These are phyloP conservation scores for Tachycineta bicolor DNA, from an alignment of 2,113 vertebrate species.

Conservation along the genomic window DNA sequence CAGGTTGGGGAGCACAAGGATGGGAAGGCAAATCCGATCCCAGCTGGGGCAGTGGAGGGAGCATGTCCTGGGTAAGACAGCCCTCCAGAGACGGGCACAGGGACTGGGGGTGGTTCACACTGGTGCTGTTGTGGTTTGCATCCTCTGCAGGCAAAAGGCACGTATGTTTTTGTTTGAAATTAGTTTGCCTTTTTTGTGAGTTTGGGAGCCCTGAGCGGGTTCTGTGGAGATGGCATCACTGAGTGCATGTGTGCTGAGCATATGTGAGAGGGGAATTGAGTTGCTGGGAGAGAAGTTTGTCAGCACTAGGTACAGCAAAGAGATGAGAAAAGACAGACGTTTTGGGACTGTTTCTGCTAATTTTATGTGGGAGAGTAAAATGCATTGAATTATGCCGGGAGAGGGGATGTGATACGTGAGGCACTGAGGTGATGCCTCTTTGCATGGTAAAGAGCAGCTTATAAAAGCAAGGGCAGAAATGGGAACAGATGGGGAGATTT, in stretches of 20 bases:
- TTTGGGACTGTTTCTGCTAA: slow-evolving; percentile 6
- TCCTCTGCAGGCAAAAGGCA: neutral
- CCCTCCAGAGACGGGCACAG: neutral
- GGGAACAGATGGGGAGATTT: slow-evolving; percentile 7
- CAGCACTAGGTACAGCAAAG: neutral
- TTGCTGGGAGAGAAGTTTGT: slow-evolving; percentile 8
- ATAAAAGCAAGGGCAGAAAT: neutral
- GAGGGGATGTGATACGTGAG: neutral
- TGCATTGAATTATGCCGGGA: neutral
- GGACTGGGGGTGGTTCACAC: neutral
- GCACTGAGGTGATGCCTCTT: slow-evolving; percentile 9
- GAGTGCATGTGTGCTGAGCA: neutral
- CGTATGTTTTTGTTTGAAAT: neutral
- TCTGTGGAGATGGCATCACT: neutral
- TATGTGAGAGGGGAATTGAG: slow-evolving; percentile 25
- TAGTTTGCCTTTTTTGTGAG: neutral
- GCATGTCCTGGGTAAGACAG: neutral
- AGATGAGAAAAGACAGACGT: slow-evolving; percentile 37
- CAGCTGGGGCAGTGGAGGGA: neutral
- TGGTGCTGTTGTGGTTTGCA: neutral
- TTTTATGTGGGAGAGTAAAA: slow-evolving; percentile 39
- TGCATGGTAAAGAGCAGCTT: neutral
- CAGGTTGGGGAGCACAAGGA: neutral
- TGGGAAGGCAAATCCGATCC: neutral
- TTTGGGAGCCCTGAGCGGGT: neutral